Evolutionary conservation across 1,140 invertebrate species (phyloP).

Genomic region (Neomicropteryx cornuta): DNA sequence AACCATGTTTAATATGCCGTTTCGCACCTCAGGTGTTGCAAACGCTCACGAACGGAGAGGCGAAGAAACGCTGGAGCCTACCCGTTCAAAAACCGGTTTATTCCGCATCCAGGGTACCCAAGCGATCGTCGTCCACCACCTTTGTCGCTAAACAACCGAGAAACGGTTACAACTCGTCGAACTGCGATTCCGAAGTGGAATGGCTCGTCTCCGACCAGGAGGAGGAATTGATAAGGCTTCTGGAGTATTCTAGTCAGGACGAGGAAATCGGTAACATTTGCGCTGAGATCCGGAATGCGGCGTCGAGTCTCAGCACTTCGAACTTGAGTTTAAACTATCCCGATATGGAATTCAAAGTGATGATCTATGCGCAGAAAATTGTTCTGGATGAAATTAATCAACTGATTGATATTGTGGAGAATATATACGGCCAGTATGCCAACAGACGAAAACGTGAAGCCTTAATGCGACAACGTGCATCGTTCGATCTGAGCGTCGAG

Average conservation of each 20-base stretch:
- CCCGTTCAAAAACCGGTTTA: too few species aligned
- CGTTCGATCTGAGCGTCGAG: too few species aligned
- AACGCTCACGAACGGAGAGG: too few species aligned
- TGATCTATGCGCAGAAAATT: conserved; percentile 37
- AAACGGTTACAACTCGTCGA: conserved; percentile 25
- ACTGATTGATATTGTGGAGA: conserved; percentile 24
- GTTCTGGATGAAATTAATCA: conserved; percentile 32
- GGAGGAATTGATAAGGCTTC: conserved; percentile 60
- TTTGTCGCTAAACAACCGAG: conserved; percentile 11
- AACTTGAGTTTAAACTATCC: too few species aligned
- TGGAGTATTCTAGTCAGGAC: conserved; percentile 39
- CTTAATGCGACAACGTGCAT: too few species aligned
- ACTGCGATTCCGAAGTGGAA: conserved; percentile 55
- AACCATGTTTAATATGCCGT: too few species aligned
- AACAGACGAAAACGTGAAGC: too few species aligned
- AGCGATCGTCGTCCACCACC: conserved; percentile 21
- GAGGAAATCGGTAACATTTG: conserved; percentile 24
- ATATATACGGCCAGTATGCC: too few species aligned
- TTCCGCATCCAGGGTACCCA: conserved; percentile 19
- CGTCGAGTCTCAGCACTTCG: conserved; percentile 12
- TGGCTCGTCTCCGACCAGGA: conserved; percentile 72
- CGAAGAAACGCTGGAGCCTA: conserved; percentile 34
- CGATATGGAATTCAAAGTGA: conserved; percentile 36
- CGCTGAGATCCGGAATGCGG: conserved; percentile 8
- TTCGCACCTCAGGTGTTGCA: too few species aligned